phyloP scores from a whole-genome alignment of 2,888 invertebrate genomes.

The Microplitis deprimator region DNA sequence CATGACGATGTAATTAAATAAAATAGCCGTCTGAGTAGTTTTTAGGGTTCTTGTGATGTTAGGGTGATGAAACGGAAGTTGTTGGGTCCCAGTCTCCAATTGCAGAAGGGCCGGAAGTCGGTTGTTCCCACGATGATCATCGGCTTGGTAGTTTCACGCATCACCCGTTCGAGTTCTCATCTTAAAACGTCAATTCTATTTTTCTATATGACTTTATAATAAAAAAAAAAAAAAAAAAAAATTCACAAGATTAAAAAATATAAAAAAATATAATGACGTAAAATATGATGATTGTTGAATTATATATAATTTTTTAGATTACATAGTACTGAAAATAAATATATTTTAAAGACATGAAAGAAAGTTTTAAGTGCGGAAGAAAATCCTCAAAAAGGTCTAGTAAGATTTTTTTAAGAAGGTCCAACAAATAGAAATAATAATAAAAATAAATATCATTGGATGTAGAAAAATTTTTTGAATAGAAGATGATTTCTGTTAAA shows the following conservation, averaged over 20 bases:
- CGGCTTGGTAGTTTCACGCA: constrained; percentile 29
- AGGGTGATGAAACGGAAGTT: constrained; percentile 53
- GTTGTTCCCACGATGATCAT: constrained; percentile 66
- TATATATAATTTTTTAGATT: neutral
- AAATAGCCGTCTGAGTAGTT: constrained; percentile 1
- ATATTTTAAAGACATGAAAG: neutral
- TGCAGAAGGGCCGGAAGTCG: constrained; percentile 58
- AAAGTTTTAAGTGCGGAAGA: neutral
- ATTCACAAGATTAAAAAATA: neutral
- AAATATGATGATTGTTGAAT: neutral
- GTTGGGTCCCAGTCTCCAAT: constrained; percentile 57
- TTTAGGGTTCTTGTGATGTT: neutral
- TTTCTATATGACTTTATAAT: neutral
- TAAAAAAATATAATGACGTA: neutral
- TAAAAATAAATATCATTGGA: no score
- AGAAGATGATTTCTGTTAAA: no score
- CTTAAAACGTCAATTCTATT: constrained; percentile 6
- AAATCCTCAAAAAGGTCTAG: neutral
- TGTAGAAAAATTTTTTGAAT: no score
- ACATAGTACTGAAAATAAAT: neutral
- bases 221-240: neutral
- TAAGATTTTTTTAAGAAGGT: neutral
- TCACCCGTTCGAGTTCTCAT: constrained; percentile 18
- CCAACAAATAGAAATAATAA: constrained; percentile 14
- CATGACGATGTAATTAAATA: constrained; percentile 12